Base-by-base conservation (phyloP, 2,888 invertebrate genomes). In the Aspidiotus rigidus region DNA sequence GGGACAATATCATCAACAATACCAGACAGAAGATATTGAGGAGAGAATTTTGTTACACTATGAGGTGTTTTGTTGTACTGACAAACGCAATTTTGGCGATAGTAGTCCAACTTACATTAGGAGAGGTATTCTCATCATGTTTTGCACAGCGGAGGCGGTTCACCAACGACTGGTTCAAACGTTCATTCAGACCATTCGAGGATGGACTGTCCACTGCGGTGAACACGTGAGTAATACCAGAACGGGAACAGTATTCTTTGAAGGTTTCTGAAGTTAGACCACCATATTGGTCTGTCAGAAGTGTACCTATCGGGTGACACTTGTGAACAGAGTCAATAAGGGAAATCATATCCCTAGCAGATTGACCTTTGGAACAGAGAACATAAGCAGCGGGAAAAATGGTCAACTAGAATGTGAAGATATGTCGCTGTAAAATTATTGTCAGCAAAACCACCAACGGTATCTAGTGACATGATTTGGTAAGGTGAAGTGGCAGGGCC, bases 51-150 rank as follows among this genome's bases (percentile, higher is more conserved):
- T 16, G 56, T 56, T 56, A 56, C 56, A 7, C 56, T 56, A 56
- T 56, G 56, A 56, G 56, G 56, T n/a, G 56, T n/a, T 10, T 56
- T 56, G 56, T 56, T 56, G 56, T 56, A 56, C 56, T 56, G 56
- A 2, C 10, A 5, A n/a, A 62, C 62, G 44, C 62, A 62, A 6
- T 62, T 49, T n/a, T 10, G 5, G 62, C 62, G 15, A 62, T 41
- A 16, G 16, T 28, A 16, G 62, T n/a, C 62, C 62, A 62, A 62
- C 17, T 44, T 44, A 44, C 13, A 5, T n/a, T 62, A 11, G 17
- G 41, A 44, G 11, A 13, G 41, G 13, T 41, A 62, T 44, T 62
- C n/a, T 15, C 16, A 10, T 62, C 17, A 16, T 56, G 10, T 7
- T 17, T n/a, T 10, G 16, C 16, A 7, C 62, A 44, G 41, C 44